Percentiles rank a stretch among this genome's conserved stretches.
Evolutionary conservation across 1,140 invertebrate genomes (phyloP).

Genomic region (Antheraea mylitta): DNA sequence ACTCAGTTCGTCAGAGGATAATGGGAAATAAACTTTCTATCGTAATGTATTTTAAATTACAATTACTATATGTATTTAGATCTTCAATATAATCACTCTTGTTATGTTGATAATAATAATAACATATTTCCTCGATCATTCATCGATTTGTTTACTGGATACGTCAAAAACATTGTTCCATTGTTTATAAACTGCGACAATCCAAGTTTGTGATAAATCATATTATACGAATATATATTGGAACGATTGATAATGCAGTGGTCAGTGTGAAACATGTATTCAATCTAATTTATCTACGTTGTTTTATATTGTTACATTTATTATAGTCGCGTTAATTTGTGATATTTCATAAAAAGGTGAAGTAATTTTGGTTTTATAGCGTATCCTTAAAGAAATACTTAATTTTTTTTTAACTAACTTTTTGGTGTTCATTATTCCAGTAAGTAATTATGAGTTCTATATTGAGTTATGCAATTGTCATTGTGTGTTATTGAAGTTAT

Average conservation of each 20-base stretch:
- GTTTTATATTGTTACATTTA: background rate
- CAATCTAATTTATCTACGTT: background rate
- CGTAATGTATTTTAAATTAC: no score
- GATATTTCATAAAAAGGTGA: background rate
- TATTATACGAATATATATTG: slow-evolving; percentile 12
- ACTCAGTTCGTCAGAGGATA: no score
- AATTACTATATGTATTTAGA: no score
- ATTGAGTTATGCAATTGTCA: no score
- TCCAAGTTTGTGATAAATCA: slow-evolving; percentile 8
- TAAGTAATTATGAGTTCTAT: no score
- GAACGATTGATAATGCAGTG: background rate
- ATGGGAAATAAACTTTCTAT: no score
- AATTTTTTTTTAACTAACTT: no score
- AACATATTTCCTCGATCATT: background rate
- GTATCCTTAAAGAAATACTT: no score
- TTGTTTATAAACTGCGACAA: background rate
- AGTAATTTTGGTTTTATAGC: background rate
- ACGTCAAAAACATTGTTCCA: background rate
- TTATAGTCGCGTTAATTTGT: background rate
- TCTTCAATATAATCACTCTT: no score
- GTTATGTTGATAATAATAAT: no score
- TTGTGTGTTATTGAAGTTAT: no score
- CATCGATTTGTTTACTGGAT: background rate
- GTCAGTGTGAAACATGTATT: background rate
- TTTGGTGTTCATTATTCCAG: no score